Conservation (phyloP, 2,888 invertebrate genomes). For the Cabera pusaria region DNA sequence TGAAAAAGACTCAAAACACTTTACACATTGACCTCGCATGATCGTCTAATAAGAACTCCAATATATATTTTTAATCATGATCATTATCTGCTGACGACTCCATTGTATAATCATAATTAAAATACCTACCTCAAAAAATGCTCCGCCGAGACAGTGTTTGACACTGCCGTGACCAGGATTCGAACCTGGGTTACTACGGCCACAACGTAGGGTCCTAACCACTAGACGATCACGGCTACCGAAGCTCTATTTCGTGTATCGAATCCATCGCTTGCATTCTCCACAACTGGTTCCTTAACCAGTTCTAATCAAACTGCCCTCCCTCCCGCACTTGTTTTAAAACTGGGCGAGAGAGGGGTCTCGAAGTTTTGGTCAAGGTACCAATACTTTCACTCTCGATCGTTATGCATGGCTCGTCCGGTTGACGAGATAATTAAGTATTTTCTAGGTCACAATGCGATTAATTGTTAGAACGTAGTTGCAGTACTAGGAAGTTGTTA, state of each 20-base stretch:
- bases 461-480: conserved; percentile 1
- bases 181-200: conserved; percentile 90
- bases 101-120: too few species aligned
- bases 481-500: conserved; percentile 3
- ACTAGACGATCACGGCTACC: conserved; percentile 85
- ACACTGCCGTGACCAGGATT: conserved; percentile 88
- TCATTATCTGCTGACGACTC: too few species aligned
- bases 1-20: too few species aligned
- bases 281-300: conserved; percentile 7
- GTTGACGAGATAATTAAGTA: conserved; percentile 7
- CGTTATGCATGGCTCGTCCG: conserved; percentile 31
- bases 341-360: conserved; percentile 20
- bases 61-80: too few species aligned
- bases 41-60: too few species aligned
- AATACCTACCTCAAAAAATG: too few species aligned
- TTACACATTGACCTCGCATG: too few species aligned
- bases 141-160: conserved; percentile 45
- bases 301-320: conserved; percentile 11
- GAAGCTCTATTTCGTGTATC: conserved; percentile 43
- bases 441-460: conserved; percentile 2
- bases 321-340: conserved; percentile 79
- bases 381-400: conserved; percentile 32
- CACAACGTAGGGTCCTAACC: conserved; percentile 91
- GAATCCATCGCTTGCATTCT: conserved; percentile 49
- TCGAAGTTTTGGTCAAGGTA: conserved; percentile 67